Base-by-base conservation (phyloP, 1,140 invertebrate species). In the Heterodera carotae region DNA sequence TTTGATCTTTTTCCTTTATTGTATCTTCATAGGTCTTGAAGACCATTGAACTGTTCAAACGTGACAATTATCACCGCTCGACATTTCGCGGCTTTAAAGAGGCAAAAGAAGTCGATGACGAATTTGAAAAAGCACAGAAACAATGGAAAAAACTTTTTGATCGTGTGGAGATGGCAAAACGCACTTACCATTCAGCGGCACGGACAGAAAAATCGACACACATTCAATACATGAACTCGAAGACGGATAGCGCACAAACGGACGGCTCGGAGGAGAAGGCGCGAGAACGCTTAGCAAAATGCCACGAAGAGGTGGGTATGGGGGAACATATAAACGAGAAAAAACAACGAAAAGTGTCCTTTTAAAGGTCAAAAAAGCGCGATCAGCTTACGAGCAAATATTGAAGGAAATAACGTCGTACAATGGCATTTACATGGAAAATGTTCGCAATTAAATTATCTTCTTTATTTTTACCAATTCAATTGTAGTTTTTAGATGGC, bases 81-180 rank as follows among this genome's bases (percentile, higher is more conserved):
- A 75, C 78, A 4, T 77, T 86, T 78, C 84, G 87, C n/a, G 85
- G 83, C 5, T 78, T 78, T 10, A 86, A 84, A 76, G 86, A 86
- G 75, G 78, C 82, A 10, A 80, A 84, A 5, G 85, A 86, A 66
- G 79, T 88, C 15, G 87, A 88, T 8, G 85, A 86, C 18, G 81
- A 84, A 48, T 86, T 86, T 31, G 86, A 86, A 67, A 86, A 86
- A 78, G 86, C 85, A 25, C 86, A 86, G 77, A 77, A 79, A 31
- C 85, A 81, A 62, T 86, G 85, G 85, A 86, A 87, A 60, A 86
- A 86, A 70, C 64, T 86, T 31, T 75, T 76, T 34, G 85, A 86
- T 48, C 80, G 81, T 59, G 66, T 85, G 53, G 87, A 86, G 67
- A 18, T 68, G 18, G 39, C 67, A 53, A 84, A 85, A 36, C 82